Percentiles rank a stretch among this genome's conserved stretches.
Evolutionary conservation across 2,888 invertebrate species (phyloP).

Genomic region (Ashinkailepas kermadecensis): DNA sequence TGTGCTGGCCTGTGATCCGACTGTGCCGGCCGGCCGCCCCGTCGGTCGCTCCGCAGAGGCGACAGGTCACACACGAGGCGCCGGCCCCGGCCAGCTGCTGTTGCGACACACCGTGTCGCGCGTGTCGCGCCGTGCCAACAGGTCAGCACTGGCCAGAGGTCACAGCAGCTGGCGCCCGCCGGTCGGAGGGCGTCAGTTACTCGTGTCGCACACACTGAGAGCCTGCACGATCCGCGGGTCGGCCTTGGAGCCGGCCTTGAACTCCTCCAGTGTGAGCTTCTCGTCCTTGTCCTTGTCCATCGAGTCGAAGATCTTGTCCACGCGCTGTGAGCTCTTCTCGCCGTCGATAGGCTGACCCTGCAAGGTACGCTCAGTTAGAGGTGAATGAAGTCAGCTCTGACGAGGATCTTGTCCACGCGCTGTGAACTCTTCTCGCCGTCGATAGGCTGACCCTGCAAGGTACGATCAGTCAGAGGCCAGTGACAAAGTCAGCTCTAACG

Average conservation of each 20-base stretch:
- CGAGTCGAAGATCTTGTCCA: constrained; percentile 97
- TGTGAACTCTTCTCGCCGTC: constrained; percentile 89
- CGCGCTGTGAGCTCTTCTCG: constrained; percentile 86
- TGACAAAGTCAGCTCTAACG: constrained; percentile 41
- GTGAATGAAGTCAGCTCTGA: no score
- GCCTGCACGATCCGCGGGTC: constrained; percentile 98
- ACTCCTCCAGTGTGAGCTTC: constrained; percentile 88
- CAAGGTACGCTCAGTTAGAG: constrained; percentile 40
- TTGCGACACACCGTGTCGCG: no score
- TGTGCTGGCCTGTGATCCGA: no score
- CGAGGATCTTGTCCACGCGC: constrained; percentile 96
- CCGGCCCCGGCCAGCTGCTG: no score
- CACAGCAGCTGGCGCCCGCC: constrained; percentile 34
- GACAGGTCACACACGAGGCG: no score
- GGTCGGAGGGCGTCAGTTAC: constrained; percentile 29
- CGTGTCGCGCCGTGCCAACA: no score
- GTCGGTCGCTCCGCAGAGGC: no score
- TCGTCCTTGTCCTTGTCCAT: constrained; percentile 99
- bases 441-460: constrained; percentile 74
- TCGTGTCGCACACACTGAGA: constrained; percentile 61
- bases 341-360: constrained; percentile 87
- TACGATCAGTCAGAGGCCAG: constrained; percentile 38
- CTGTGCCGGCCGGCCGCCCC: no score
- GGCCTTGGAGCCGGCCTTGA: constrained; percentile 94
- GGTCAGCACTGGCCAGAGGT: constrained; percentile 29